These are phyloP conservation scores for Akabosia matsudoensis DNA, from an alignment of 1,140 invertebrate genomes.

Conservation along the genomic window DNA sequence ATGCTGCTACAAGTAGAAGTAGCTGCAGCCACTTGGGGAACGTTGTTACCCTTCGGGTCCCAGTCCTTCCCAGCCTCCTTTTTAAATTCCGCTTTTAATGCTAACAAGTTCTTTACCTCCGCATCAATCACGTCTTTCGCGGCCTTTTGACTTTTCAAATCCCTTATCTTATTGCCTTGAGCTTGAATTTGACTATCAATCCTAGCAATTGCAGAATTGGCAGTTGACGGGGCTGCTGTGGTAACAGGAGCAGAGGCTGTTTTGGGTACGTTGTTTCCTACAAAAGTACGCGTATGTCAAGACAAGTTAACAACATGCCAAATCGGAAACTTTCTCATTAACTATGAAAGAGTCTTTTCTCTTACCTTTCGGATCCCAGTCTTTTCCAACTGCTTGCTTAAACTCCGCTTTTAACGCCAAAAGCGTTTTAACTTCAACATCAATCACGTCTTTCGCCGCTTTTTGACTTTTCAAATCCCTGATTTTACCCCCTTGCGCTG, in stretches of 20 bases:
- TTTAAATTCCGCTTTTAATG: slow-evolving; percentile 78
- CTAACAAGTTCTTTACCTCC: slow-evolving; percentile 70
- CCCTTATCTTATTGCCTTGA: slow-evolving; percentile 71
- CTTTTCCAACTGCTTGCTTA: slow-evolving; percentile 68
- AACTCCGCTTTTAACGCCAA: slow-evolving; percentile 74
- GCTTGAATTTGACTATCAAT: slow-evolving; percentile 60
- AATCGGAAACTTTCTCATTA: neutral
- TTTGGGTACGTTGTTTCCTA: slow-evolving; percentile 14
- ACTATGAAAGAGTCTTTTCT: neutral
- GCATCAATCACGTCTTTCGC: slow-evolving; percentile 61
- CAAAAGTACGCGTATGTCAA: neutral
- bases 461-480: slow-evolving; percentile 65
- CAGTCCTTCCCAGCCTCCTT: slow-evolving; percentile 65
- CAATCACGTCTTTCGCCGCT: slow-evolving; percentile 61
- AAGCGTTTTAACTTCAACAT: slow-evolving; percentile 69
- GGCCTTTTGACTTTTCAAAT: slow-evolving; percentile 66
- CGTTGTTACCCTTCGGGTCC: slow-evolving; percentile 49
- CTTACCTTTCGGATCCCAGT: slow-evolving; percentile 53
- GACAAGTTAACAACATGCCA: slow-evolving; percentile 53
- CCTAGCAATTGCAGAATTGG: slow-evolving; percentile 38
- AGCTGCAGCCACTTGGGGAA: too few species aligned
- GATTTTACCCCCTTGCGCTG: slow-evolving; percentile 69
- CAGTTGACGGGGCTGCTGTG: neutral
- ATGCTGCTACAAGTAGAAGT: too few species aligned
- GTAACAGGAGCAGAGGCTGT: neutral